These are phyloP conservation scores for Drymonia ruficornis DNA, from an alignment of 2,888 invertebrate genomes.

Conservation along the genomic window DNA sequence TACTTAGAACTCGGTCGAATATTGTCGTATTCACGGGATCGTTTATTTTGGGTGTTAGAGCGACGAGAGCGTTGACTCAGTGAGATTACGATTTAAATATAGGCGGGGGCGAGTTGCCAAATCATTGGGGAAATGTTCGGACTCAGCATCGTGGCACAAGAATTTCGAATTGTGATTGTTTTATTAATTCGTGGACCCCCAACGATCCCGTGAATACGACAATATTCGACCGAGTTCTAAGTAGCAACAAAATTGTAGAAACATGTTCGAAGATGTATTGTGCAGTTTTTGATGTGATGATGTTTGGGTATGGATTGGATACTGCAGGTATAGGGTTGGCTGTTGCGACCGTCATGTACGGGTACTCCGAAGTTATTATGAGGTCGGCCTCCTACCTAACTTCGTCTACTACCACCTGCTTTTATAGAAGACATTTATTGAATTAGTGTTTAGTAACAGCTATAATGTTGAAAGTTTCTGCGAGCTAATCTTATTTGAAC, in stretches of 20 bases:
- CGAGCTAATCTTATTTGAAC: conserved; percentile 13
- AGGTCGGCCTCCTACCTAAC: too few species aligned
- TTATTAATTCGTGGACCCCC: conserved; percentile 34
- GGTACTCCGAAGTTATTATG: background rate
- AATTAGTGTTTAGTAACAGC: too few species aligned
- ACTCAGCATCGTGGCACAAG: conserved; percentile 49
- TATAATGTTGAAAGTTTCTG: background rate
- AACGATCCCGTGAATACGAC: conserved; percentile 69
- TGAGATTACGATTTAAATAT: conserved; percentile 83
- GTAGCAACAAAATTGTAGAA: conserved; percentile 51
- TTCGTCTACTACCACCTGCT: too few species aligned
- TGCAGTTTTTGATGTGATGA: too few species aligned
- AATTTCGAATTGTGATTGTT: conserved; percentile 65
- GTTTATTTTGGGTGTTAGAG: conserved; percentile 76
- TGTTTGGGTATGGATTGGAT: conserved; percentile 28
- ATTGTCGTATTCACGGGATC: conserved; percentile 67
- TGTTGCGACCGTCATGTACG: background rate
- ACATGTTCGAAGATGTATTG: conserved; percentile 17
- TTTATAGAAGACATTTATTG: too few species aligned
- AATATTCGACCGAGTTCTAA: conserved; percentile 63
- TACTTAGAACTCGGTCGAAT: conserved; percentile 62
- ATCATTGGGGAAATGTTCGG: conserved; percentile 76
- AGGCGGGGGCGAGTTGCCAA: conserved; percentile 81
- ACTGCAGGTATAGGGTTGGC: background rate
- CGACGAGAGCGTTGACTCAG: conserved; percentile 81